Conservation (phyloP, 1,140 invertebrate species). For the Mamestra configurata region DNA sequence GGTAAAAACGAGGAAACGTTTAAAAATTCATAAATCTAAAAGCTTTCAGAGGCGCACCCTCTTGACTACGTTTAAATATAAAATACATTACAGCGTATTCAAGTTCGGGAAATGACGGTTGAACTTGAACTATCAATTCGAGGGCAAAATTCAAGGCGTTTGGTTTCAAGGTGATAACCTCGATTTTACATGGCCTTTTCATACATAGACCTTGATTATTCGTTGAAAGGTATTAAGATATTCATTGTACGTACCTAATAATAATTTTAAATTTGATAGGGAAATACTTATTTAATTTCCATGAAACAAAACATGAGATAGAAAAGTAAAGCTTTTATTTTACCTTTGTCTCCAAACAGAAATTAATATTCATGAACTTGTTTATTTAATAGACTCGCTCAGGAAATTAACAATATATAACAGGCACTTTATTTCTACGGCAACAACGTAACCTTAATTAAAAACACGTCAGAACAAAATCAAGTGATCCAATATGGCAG, state of each 20-base stretch:
- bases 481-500: constrained; percentile 40
- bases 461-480: constrained; percentile 44
- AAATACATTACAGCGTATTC: constrained; percentile 15
- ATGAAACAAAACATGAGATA: neutral
- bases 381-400: constrained; percentile 13
- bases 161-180: constrained; percentile 10
- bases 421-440: neutral
- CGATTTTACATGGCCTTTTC: constrained; percentile 32
- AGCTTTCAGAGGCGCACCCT: neutral
- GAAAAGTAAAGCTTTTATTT: constrained; percentile 1
- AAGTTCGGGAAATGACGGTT: constrained; percentile 34
- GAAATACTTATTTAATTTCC: neutral
- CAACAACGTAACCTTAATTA: constrained; percentile 28
- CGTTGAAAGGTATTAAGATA: neutral
- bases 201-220: constrained; percentile 1
- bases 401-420: constrained; percentile 13
- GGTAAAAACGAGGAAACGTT: neutral
- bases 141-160: constrained; percentile 13
- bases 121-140: constrained; percentile 44
- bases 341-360: neutral
- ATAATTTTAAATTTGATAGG: neutral
- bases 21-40: constrained; percentile 1
- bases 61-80: constrained; percentile 9
- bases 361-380: constrained; percentile 34
- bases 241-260: neutral